Evolutionary conservation across 53 echinoderm and acorn worm species (phyloP).

Genomic region (Henricia sp.): DNA sequence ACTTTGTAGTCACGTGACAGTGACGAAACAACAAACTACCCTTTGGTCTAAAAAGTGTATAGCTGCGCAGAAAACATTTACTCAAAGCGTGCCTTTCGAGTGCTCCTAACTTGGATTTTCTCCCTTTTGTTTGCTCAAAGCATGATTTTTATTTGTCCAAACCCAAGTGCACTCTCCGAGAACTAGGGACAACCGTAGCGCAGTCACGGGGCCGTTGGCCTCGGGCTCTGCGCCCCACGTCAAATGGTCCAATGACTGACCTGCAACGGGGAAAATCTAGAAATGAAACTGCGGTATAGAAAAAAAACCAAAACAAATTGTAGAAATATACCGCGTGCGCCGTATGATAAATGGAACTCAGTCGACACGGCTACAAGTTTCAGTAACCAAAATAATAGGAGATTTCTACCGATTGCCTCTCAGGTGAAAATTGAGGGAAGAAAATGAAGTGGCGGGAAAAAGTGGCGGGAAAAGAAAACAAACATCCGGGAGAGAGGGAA

Average conservation of each 20-base stretch:
- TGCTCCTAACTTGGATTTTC: no score
- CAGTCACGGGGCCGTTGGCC: not conserved
- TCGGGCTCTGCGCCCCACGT: not conserved
- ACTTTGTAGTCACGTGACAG: no score
- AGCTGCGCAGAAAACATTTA: no score
- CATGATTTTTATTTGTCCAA: not conserved
- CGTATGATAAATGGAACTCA: not conserved
- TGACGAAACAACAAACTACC: no score
- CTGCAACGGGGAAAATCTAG: no score
- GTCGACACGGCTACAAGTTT: not conserved
- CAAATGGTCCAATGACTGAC: no score
- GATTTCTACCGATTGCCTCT: not conserved
- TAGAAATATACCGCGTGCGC: not conserved
- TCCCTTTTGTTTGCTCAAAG: not conserved
- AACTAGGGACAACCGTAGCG: slow-evolving; percentile 3
- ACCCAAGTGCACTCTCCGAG: no score
- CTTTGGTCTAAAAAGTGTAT: no score
- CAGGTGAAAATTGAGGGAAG: not conserved
- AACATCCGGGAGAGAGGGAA: slow-evolving; percentile 12
- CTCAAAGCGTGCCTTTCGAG: no score
- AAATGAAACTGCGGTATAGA: no score
- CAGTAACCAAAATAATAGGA: slow-evolving; percentile 3
- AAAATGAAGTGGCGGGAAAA: not conserved
- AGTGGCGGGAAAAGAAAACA: not conserved
- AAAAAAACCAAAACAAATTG: no score